phyloP scores from a whole-genome alignment of 2,888 invertebrate genomes.

The Mellilla xanthometata region DNA sequence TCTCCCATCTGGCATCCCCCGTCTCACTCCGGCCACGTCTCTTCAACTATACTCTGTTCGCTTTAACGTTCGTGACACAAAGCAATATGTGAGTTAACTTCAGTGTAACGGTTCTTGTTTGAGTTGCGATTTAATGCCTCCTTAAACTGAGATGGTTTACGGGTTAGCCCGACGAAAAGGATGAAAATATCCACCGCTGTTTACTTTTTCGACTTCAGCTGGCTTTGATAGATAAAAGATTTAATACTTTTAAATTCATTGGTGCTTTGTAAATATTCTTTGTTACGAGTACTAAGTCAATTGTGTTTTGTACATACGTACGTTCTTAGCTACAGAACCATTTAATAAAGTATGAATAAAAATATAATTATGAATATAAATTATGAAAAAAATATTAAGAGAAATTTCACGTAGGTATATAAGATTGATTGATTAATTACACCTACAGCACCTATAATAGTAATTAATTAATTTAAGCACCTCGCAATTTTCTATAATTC shows the following conservation, averaged over 20 bases:
- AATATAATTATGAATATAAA: no score
- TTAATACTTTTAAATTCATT: conserved; percentile 61
- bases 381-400: no score
- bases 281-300: no score
- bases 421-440: no score
- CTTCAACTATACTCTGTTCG: conserved; percentile 65
- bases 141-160: conserved; percentile 82
- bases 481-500: no score
- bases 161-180: conserved; percentile 78
- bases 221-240: conserved; percentile 67
- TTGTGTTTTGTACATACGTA: no score
- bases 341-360: no score
- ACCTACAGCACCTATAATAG: no score
- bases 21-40: conserved; percentile 64
- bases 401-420: no score
- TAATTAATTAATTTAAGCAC: no score
- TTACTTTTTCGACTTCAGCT: conserved; percentile 69
- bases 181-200: conserved; percentile 73
- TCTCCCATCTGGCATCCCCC: conserved; percentile 65
- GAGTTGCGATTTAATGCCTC: conserved; percentile 83
- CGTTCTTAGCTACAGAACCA: no score
- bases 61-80: conserved; percentile 81
- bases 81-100: conserved; percentile 83
- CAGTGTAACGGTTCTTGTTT: conserved; percentile 81
- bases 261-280: conserved; percentile 38